phyloP scores from a whole-genome alignment of 2,888 invertebrate species.

The Heterodera filipjevi region DNA sequence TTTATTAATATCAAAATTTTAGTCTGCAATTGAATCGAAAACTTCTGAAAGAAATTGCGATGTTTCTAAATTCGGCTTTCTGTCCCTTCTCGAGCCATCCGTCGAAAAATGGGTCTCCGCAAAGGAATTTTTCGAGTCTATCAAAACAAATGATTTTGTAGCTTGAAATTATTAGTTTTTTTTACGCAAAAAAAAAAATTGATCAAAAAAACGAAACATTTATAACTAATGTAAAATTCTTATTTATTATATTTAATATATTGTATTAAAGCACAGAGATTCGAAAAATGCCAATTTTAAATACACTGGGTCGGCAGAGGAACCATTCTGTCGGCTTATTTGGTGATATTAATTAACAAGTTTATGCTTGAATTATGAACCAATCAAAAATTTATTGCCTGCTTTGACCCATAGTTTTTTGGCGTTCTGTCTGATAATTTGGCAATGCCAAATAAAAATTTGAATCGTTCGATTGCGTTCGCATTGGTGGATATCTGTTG shows the following conservation, averaged over 20 bases:
- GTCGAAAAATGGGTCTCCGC: background rate
- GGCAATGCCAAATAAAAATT: background rate
- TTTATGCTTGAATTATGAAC: too few relatives aligned
- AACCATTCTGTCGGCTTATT: too few relatives aligned
- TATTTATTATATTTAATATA: too few relatives aligned
- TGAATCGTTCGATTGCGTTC: background rate
- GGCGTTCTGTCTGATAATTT: background rate
- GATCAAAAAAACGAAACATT: too few relatives aligned
- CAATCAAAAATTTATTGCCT: background rate
- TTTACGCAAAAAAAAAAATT: background rate
- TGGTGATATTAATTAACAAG: too few relatives aligned
- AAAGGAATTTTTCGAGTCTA: background rate
- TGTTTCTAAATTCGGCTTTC: background rate
- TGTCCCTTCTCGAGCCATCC: background rate
- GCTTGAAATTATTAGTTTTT: background rate
- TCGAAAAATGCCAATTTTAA: too few relatives aligned
- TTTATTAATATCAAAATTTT: background rate
- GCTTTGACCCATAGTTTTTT: background rate
- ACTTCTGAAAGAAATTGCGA: background rate
- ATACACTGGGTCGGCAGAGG: too few relatives aligned
- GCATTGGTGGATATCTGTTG: conserved; percentile 52
- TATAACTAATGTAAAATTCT: too few relatives aligned
- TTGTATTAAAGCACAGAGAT: too few relatives aligned
- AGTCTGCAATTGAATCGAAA: background rate
- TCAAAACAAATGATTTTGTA: background rate